Evolutionary conservation across 2,797 vertebrate species (phyloP), one percentile per base, ranked within the genome.

Genomic region (Sitta carolinensis): DNA sequence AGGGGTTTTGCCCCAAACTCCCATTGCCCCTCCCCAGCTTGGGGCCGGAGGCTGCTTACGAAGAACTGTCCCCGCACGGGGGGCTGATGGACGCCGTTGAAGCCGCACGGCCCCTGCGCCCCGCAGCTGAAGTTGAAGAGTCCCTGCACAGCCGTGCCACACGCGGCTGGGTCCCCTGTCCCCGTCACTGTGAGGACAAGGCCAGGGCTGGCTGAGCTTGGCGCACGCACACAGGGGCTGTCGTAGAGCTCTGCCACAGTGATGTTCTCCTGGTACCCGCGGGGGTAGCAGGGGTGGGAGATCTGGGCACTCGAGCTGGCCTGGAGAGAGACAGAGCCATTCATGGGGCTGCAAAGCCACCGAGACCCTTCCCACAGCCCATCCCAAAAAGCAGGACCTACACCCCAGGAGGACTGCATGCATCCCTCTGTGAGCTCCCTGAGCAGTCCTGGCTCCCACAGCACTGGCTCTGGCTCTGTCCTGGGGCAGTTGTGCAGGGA

Each of bases 211-310:
- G 30, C 38, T 3, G 95, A 96, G 30, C 73, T 96, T 2, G 94
- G 72, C 3, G 78, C 19, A 2, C 0, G 63, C 16, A 98, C 97
- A 20, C 99, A 99, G 4, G 98, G 98, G 0, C 98, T 98, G 89
- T 97, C 26, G 3, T 98, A 98, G 79, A 99, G 94, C 4, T 85
- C 21, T 9, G 58, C 84, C 43, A 95, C 34, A 7, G 93, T 68
- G 32, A 98, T 1, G 1, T 52, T 95, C 42, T 55, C 81, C n/a
- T 2, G 92, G 96, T 98, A 96, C 55, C 97, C 98, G 12, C 38
- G 84, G 3, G 98, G 98, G 84, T 98, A 98, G 95, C 99, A 99
- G 4, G 99, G 99, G 84, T 99, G 94, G 0, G 43, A 79, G 17
- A 97, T 17, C 20, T 25, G 45, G 26, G 10, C 23, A 13, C 17